phyloP scores from a whole-genome alignment of 2,888 invertebrate species.

The Heteromurus nitidus region DNA sequence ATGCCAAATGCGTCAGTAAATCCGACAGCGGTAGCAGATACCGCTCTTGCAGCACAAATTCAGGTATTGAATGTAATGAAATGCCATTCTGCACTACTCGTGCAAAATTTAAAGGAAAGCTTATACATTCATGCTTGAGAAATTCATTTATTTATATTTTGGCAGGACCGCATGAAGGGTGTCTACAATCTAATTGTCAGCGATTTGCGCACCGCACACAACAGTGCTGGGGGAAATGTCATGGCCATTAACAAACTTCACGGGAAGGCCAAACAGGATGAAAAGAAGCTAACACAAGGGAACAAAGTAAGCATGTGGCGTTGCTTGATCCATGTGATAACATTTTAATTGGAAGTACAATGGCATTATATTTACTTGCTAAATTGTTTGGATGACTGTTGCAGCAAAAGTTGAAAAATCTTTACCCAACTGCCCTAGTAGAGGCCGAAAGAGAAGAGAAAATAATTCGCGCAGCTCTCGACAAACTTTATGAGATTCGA shows the following conservation, averaged over 20 bases:
- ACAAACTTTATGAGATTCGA: constrained; percentile 92
- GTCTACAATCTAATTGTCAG: constrained; percentile 83
- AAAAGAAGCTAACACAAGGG: constrained; percentile 76
- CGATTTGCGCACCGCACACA: constrained; percentile 87
- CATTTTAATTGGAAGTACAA: constrained; percentile 37
- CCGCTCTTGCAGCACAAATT: constrained; percentile 68
- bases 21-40: constrained; percentile 61
- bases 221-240: constrained; percentile 87
- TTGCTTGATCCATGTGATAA: background rate
- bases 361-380: no score
- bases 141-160: constrained; percentile 17
- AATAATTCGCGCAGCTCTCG: constrained; percentile 86
- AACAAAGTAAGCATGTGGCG: constrained; percentile 76
- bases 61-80: constrained; percentile 61
- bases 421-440: constrained; percentile 86
- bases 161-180: constrained; percentile 86
- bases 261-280: constrained; percentile 76
- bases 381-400: constrained; percentile 74
- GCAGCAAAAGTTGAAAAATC: constrained; percentile 84
- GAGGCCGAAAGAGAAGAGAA: constrained; percentile 92
- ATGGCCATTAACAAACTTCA: constrained; percentile 87
- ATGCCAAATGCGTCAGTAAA: no score
- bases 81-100: background rate
- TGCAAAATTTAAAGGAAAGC: background rate
- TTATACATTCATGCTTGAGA: no score